phyloP scores from a whole-genome alignment of 2,888 invertebrate species.

The Drosophila quinaria region DNA sequence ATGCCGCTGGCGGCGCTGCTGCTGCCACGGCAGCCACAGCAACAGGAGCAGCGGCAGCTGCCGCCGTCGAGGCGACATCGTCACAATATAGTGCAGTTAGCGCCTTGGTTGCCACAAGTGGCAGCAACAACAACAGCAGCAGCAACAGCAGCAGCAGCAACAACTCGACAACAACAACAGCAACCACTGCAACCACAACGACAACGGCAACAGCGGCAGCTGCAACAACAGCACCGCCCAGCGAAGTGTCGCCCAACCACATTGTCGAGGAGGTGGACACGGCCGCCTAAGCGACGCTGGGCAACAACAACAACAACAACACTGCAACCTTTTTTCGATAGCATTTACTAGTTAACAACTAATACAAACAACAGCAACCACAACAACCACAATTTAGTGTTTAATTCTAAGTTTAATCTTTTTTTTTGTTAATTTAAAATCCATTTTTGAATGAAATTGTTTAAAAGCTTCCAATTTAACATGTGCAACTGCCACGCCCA shows the following conservation, averaged over 20 bases:
- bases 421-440: background rate
- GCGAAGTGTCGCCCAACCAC: conserved; percentile 84
- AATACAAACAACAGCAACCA: conserved; percentile 20
- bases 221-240: conserved; percentile 57
- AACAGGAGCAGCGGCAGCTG: background rate
- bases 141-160: conserved; percentile 24
- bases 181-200: conserved; percentile 41
- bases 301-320: conserved; percentile 1
- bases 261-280: conserved; percentile 86
- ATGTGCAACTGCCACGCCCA: conserved; percentile 2
- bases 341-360: conserved; percentile 68
- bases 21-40: conserved; percentile 34
- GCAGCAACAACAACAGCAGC: conserved; percentile 24
- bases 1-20: conserved; percentile 26
- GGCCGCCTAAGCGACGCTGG: conserved; percentile 79
- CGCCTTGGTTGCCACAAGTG: conserved; percentile 46
- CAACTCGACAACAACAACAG: conserved; percentile 11
- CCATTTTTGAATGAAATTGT: conserved; percentile 3
- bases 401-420: conserved; percentile 1
- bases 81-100: conserved; percentile 56
- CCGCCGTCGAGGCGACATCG: conserved; percentile 5
- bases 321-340: conserved; percentile 32
- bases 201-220: conserved; percentile 44
- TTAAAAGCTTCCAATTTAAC: conserved; percentile 16
- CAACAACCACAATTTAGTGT: conserved; percentile 14